Conservation (phyloP, 2,113 vertebrate genomes). For the Takifugu bimaculatus region DNA sequence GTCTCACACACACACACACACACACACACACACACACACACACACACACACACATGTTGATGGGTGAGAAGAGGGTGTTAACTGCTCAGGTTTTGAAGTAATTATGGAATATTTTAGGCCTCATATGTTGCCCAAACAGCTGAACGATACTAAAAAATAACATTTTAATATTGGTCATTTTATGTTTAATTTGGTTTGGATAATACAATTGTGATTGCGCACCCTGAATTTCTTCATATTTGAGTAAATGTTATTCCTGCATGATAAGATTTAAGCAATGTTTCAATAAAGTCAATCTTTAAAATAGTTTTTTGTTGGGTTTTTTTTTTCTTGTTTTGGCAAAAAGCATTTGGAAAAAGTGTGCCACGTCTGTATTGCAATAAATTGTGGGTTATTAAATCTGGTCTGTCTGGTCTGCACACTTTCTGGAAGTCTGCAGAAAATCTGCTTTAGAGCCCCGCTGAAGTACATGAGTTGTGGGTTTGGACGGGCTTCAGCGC, state of each 20-base stretch:
- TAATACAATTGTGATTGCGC: neutral
- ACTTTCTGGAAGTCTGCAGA: neutral
- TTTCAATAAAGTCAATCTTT: neutral
- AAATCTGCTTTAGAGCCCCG: neutral
- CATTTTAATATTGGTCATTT: too few relatives aligned
- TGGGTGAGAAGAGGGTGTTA: too few relatives aligned
- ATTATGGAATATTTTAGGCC: too few relatives aligned
- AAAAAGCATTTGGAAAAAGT: neutral
- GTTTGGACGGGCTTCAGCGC: neutral
- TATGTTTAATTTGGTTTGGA: neutral
- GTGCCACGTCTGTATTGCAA: neutral
- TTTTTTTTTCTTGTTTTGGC: neutral
- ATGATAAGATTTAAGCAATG: neutral
- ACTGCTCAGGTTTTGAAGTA: conserved; percentile 1
- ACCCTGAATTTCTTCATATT: neutral
- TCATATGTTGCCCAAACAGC: too few relatives aligned
- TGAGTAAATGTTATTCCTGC: neutral
- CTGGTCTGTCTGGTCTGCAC: neutral
- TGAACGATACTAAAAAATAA: too few relatives aligned
- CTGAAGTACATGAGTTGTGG: neutral
- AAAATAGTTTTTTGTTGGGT: too few relatives aligned
- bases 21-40: conserved; percentile 8
- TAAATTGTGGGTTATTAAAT: neutral
- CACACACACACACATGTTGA: neutral
- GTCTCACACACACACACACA: conserved; percentile 25